A percentile compares a stretch with the other conserved stretches of the same genome.
phyloP scores from a whole-genome alignment of 2,113 vertebrate species.

The Petaurus breviceps region DNA sequence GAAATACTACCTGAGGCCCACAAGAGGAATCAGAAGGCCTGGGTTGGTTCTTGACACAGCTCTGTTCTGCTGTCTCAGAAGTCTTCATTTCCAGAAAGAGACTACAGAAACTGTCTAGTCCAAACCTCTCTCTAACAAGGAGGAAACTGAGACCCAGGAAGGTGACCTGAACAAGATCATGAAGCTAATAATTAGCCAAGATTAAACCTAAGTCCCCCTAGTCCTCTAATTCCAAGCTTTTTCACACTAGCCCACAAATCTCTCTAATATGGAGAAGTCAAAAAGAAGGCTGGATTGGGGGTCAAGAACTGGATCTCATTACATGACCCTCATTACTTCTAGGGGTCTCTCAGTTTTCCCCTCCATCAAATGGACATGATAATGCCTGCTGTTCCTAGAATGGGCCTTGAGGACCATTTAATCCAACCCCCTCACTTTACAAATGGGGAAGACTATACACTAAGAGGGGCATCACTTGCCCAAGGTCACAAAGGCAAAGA shows the following conservation, averaged over 20 bases:
- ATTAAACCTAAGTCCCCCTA: neutral
- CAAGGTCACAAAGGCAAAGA: neutral
- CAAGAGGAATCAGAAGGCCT: neutral
- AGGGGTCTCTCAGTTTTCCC: neutral
- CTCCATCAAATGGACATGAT: neutral
- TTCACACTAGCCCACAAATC: neutral
- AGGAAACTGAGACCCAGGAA: neutral
- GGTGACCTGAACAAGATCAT: neutral
- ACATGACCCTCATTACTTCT: neutral
- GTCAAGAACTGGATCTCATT: neutral
- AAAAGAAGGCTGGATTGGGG: neutral
- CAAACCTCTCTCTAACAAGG: neutral
- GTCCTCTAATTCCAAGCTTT: neutral
- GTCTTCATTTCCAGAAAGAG: neutral
- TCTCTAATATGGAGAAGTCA: neutral
- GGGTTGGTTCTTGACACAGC: neutral
- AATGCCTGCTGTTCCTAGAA: neutral
- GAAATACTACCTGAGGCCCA: neutral
- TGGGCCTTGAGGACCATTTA: neutral
- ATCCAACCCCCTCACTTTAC: neutral
- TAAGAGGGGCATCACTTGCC: neutral
- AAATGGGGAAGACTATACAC: neutral
- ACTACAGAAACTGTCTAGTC: neutral
- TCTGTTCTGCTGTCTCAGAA: neutral
- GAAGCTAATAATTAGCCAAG: neutral